phyloP scores from a whole-genome alignment of 2,113 vertebrate genomes.

The Gobius niger region DNA sequence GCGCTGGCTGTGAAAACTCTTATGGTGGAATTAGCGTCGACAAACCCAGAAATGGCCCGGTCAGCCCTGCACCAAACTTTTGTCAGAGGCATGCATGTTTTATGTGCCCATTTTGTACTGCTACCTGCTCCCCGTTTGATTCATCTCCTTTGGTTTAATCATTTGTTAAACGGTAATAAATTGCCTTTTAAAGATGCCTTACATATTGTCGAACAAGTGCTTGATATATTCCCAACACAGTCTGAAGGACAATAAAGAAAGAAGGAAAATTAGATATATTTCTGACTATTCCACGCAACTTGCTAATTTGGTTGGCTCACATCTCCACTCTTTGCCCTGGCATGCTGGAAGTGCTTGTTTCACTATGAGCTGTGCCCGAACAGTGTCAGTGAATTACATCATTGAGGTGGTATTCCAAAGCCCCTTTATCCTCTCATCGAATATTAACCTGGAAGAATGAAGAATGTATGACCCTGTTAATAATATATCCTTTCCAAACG shows the following conservation, averaged over 20 bases:
- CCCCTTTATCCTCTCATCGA: slow-evolving; percentile 45
- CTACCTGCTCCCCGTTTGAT: no score
- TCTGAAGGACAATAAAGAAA: not conserved
- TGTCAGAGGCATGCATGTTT: slow-evolving; percentile 37
- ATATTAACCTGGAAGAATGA: slow-evolving; percentile 48
- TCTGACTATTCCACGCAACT: slow-evolving; percentile 11
- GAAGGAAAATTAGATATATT: not conserved
- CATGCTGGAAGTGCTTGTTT: not conserved
- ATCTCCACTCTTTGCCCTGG: not conserved
- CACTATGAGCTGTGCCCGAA: slow-evolving; percentile 1
- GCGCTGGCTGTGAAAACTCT: slow-evolving; percentile 38
- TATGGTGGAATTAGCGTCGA: slow-evolving; percentile 37
- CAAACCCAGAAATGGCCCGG: slow-evolving; percentile 39
- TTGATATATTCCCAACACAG: no score
- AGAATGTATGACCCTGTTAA: slow-evolving; percentile 28
- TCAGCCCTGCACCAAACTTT: slow-evolving; percentile 30
- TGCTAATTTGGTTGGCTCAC: not conserved
- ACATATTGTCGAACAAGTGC: no score
- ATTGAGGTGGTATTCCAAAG: slow-evolving; percentile 20
- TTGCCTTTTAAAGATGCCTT: no score
- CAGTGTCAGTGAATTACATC: slow-evolving; percentile 51
- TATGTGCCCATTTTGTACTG: slow-evolving; percentile 9
- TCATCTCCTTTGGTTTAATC: no score
- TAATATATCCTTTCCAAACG: slow-evolving; percentile 24
- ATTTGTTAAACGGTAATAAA: no score